A percentile compares a stretch with the other conserved stretches of the same genome.
Evolutionary conservation across 2,888 invertebrate species (phyloP).

Genomic region (Baronia brevicornis): DNA sequence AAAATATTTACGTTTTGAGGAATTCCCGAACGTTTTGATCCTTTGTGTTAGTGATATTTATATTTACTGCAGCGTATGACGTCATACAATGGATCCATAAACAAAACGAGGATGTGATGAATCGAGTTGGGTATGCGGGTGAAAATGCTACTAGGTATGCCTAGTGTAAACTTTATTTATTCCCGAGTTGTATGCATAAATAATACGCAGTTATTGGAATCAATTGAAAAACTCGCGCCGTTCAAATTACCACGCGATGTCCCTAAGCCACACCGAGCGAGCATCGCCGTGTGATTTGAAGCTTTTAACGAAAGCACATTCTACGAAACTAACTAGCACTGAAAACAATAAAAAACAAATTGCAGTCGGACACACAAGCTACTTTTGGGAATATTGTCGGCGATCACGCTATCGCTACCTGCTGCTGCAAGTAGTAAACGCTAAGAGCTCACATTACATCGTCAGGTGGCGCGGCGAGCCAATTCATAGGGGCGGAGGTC

Average conservation of each 20-base stretch:
- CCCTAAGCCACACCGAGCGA: constrained; percentile 23
- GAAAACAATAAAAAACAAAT: constrained; percentile 67
- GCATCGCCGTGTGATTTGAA: constrained; percentile 33
- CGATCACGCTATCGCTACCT: constrained; percentile 62
- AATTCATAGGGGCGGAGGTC: constrained; percentile 31
- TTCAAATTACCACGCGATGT: constrained; percentile 24
- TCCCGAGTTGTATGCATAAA: no score
- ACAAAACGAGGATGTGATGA: no score
- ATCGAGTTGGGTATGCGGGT: no score
- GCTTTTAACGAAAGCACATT: constrained; percentile 53
- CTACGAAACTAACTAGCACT: constrained; percentile 65
- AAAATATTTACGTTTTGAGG: no score
- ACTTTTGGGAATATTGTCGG: constrained; percentile 51
- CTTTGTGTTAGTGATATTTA: no score
- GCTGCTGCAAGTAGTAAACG: constrained; percentile 28
- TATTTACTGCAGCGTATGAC: no score
- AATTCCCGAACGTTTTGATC: no score
- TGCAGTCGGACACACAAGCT: constrained; percentile 57
- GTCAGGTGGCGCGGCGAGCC: constrained; percentile 30
- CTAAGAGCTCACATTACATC: constrained; percentile 18
- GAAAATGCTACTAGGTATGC: no score
- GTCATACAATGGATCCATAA: no score
- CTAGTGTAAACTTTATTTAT: no score
- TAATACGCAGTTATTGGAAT: no score
- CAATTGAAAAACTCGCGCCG: constrained; percentile 37